These are phyloP conservation scores for Botia almorhae DNA, from an alignment of 2,797 vertebrate genomes.

Conservation along the genomic window DNA sequence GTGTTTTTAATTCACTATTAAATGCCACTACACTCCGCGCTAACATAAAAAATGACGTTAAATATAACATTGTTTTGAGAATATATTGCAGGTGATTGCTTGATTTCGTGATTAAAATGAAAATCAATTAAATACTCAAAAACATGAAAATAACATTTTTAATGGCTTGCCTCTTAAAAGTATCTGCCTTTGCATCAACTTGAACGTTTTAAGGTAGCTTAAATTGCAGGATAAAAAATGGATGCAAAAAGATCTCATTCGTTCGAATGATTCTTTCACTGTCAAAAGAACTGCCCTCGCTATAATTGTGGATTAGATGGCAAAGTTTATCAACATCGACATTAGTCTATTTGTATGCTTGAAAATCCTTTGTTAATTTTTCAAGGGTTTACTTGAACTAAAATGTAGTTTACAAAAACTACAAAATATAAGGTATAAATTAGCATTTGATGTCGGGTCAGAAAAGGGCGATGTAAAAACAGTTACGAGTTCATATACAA, in stretches of 20 bases:
- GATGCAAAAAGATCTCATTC: neutral
- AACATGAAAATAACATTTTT: neutral
- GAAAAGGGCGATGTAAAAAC: slow-evolving; percentile 11
- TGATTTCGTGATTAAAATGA: neutral
- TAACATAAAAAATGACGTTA: neutral
- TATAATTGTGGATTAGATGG: neutral
- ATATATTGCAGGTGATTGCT: neutral
- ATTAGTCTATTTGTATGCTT: neutral
- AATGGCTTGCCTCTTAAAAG: neutral
- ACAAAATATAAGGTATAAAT: slow-evolving; percentile 4
- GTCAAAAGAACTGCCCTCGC: neutral
- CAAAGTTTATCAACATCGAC: slow-evolving; percentile 1
- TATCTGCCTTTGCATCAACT: neutral
- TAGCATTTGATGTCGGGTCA: slow-evolving; percentile 3
- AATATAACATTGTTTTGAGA: neutral
- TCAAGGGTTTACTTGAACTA: neutral
- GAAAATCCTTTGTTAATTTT: slow-evolving; percentile 11
- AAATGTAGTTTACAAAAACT: neutral
- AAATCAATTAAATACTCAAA: neutral
- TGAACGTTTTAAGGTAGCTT: neutral
- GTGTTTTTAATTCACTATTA: neutral
- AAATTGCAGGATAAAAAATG: neutral
- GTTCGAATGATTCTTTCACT: neutral
- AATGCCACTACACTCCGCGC: slow-evolving; percentile 13
- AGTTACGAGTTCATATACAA: slow-evolving; percentile 52